Percentiles rank a stretch among this genome's conserved stretches.
phyloP scores from a whole-genome alignment of 1,140 invertebrate species.

The Laodelphax striatellus region DNA sequence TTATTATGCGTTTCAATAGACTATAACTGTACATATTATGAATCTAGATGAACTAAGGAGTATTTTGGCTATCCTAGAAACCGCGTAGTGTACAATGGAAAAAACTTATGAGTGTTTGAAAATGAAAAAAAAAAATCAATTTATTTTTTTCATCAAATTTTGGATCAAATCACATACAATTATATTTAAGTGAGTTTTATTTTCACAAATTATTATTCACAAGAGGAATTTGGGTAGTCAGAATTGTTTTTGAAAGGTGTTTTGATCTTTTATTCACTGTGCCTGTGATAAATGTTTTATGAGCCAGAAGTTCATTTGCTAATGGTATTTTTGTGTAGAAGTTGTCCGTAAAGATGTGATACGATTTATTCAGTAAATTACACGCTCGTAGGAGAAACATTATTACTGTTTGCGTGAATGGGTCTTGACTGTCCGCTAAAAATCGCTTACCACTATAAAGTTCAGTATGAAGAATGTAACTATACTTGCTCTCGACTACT shows the following conservation, averaged over 20 bases:
- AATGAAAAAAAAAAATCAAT: too few relatives aligned
- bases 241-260: not conserved
- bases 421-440: not conserved
- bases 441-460: constrained; percentile 9
- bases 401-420: constrained; percentile 7
- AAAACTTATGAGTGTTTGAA: too few relatives aligned
- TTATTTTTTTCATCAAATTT: too few relatives aligned
- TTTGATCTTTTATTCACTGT: constrained; percentile 8
- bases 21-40: too few relatives aligned
- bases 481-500: not conserved
- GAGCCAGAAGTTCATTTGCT: not conserved
- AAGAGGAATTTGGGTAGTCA: not conserved
- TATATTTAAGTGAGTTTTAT: too few relatives aligned
- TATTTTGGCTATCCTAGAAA: too few relatives aligned
- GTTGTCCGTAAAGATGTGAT: constrained; percentile 8
- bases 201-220: too few relatives aligned
- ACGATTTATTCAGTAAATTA: constrained; percentile 3
- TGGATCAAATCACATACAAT: too few relatives aligned
- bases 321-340: constrained; percentile 8
- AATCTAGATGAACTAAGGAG: too few relatives aligned
- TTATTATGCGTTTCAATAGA: too few relatives aligned
- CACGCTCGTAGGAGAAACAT: not conserved
- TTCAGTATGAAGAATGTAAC: constrained; percentile 1
- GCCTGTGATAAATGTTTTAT: constrained; percentile 2
- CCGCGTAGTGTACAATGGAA: too few relatives aligned